These are phyloP conservation scores for Esox masquinongy DNA, from an alignment of 2,797 vertebrate species.

Conservation along the genomic window DNA sequence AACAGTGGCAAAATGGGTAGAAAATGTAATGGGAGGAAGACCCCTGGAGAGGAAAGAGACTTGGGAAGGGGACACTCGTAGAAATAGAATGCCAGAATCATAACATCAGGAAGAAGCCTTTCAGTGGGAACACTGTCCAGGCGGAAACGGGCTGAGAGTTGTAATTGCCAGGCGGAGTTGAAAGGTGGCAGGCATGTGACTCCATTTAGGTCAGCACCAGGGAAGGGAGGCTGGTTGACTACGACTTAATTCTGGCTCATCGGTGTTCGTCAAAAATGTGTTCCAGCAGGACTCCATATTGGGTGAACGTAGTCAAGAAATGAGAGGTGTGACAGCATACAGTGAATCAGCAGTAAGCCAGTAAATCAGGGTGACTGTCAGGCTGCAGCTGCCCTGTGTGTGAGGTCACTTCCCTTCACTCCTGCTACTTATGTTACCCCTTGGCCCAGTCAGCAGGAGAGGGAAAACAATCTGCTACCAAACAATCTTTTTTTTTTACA, in stretches of 20 bases:
- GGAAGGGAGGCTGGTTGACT: not conserved
- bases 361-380: not conserved
- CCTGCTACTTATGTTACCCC: not conserved
- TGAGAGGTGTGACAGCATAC: not conserved
- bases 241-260: constrained; percentile 1
- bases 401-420: not conserved
- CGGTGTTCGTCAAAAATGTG: constrained; percentile 2
- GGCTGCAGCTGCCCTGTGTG: not conserved
- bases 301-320: not conserved
- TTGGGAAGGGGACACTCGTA: too few species aligned
- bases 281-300: not conserved
- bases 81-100: too few species aligned
- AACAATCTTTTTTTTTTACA: too few species aligned
- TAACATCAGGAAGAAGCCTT: too few species aligned
- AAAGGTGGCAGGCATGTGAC: not conserved
- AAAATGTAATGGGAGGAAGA: too few species aligned
- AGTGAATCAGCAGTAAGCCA: not conserved
- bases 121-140: too few species aligned
- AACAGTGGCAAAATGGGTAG: too few species aligned
- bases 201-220: not conserved
- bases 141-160: not conserved
- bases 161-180: constrained; percentile 1
- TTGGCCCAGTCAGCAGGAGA: not conserved
- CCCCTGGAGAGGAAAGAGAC: not conserved
- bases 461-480: too few species aligned